These are phyloP conservation scores for Cynodonichthys magdalenae DNA, from an alignment of 2,797 vertebrate genomes.

Conservation along the genomic window DNA sequence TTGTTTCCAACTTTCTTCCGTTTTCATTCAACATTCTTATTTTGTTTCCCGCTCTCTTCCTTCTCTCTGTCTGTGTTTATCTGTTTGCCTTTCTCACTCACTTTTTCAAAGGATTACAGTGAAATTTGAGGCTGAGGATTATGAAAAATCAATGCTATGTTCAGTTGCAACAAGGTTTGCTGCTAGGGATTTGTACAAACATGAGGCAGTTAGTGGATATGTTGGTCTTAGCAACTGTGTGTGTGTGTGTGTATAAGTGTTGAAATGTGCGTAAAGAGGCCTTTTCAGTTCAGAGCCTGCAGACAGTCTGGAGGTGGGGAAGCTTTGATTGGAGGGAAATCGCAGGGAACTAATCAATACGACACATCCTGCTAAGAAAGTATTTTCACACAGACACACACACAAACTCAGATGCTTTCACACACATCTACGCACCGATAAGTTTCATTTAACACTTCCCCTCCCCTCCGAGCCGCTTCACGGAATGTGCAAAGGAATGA, in stretches of 20 bases:
- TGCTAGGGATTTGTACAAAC: slow-evolving; percentile 57
- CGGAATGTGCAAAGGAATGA: slow-evolving; percentile 43
- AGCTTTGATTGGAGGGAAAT: slow-evolving; percentile 71
- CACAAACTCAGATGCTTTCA: slow-evolving; percentile 15
- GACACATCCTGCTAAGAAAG: slow-evolving; percentile 74
- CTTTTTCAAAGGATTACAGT: slow-evolving; percentile 66
- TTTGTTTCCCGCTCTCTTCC: slow-evolving; percentile 7
- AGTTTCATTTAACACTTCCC: slow-evolving; percentile 49
- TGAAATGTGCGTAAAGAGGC: slow-evolving; percentile 51
- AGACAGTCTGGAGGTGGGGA: slow-evolving; percentile 49
- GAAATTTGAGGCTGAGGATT: slow-evolving; percentile 75
- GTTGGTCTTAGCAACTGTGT: slow-evolving; percentile 25
- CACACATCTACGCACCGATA: slow-evolving; percentile 19
- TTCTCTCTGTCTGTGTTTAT: slow-evolving; percentile 12
- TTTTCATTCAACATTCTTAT: not conserved
- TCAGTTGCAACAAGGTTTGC: slow-evolving; percentile 65
- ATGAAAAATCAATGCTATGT: slow-evolving; percentile 75
- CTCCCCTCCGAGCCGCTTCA: slow-evolving; percentile 28
- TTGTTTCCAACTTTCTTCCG: not conserved
- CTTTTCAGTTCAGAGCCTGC: slow-evolving; percentile 63
- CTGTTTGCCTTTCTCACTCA: slow-evolving; percentile 25
- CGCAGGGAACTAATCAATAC: slow-evolving; percentile 77
- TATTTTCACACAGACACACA: slow-evolving; percentile 29
- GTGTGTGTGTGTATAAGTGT: slow-evolving; percentile 28
- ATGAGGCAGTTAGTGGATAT: slow-evolving; percentile 46